Conservation (phyloP, 2,888 invertebrate species). For the Drosophila neonasuta region DNA sequence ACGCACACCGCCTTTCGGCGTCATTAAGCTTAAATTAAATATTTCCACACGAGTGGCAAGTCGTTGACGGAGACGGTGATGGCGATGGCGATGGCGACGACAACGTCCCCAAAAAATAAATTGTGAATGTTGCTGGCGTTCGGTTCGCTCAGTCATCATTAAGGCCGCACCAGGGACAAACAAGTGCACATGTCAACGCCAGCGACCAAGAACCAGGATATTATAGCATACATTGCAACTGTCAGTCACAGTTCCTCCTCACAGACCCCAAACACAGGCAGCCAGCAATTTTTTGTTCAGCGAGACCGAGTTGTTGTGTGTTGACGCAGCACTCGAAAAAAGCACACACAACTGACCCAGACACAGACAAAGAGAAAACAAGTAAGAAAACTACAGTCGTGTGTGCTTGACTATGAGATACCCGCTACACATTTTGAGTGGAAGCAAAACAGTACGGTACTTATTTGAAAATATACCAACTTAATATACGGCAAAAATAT, state of each 20-base stretch:
- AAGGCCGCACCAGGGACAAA: constrained; percentile 74
- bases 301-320: constrained; percentile 42
- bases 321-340: constrained; percentile 78
- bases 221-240: constrained; percentile 76
- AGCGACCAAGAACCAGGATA: constrained; percentile 59
- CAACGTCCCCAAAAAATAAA: constrained; percentile 58
- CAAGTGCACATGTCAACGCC: constrained; percentile 80
- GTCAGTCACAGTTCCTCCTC: constrained; percentile 60
- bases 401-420: too few relatives aligned
- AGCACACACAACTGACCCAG: constrained; percentile 63
- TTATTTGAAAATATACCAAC: too few relatives aligned
- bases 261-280: constrained; percentile 10
- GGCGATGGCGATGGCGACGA: not conserved
- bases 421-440: too few relatives aligned
- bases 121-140: constrained; percentile 56
- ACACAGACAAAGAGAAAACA: constrained; percentile 21
- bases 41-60: constrained; percentile 71
- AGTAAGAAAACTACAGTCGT: too few relatives aligned
- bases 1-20: constrained; percentile 65
- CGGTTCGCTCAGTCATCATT: constrained; percentile 77
- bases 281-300: constrained; percentile 20
- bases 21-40: constrained; percentile 77
- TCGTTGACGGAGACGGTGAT: constrained; percentile 15
- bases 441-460: too few relatives aligned
- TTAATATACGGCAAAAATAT: too few relatives aligned